Evolutionary conservation across 1,140 invertebrate genomes (phyloP), one percentile per base, ranked within the genome.

Genomic region (Cheumatopsyche charites): DNA sequence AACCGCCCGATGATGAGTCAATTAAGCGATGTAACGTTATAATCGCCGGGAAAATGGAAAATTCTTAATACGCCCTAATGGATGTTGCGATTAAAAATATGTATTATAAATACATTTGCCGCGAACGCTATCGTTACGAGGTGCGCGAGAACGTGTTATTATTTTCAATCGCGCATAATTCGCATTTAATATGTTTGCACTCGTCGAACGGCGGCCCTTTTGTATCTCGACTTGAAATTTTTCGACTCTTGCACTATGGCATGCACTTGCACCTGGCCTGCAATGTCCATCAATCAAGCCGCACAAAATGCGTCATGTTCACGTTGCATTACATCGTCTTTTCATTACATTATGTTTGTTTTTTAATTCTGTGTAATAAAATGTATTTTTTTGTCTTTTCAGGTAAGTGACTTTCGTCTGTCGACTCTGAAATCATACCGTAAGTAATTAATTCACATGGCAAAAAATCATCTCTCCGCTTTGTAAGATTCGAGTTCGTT

Each of bases 61-160:
- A 36, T 36, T 36, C 29, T 36, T 36, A 36, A 36, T 36, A 9
- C 29, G 29, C 29, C 9, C 9, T 36, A 36, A 36, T 36, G 29
- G 29, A 3, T 3, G 9, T 9, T 9, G 9, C 29, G 29, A 36
- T 36, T 36, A 36, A 36, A 36, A 36, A 36, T 25, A 58, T n/a
- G 2, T 58, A 58, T 58, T 58, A 58, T 58, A 58, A 25, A 58
- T 58, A 58, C 55, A 58, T 58, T 58, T 58, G 21, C 19, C 55
- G 19, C 55, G 19, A 58, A 25, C 17, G 21, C 55, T 6, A 11
- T 13, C 21, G 23, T 58, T 58, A 58, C 12, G 5, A 19, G 12
- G 13, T 11, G 7, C 21, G 17, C 55, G 49, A 4, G 5, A 42
- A 47, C 43, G 12, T 47, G 15, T 15, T 4, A 47, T 25, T 58